A percentile compares a stretch with the other conserved stretches of the same genome.
These are phyloP conservation scores for Acanthurus tractus DNA, from an alignment of 2,797 vertebrate genomes.

Conservation along the genomic window DNA sequence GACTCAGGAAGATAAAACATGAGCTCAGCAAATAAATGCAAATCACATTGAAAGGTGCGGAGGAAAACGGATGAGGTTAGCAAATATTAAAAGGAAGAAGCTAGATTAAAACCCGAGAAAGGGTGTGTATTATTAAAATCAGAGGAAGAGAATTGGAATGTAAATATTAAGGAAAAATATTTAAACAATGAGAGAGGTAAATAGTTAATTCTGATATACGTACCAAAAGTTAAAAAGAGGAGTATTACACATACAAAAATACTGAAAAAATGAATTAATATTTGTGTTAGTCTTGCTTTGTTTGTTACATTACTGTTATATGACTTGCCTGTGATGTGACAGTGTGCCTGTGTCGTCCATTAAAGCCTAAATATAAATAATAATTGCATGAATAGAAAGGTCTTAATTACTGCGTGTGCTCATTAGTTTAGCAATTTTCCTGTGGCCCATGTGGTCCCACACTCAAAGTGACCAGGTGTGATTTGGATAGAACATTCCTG, in stretches of 20 bases:
- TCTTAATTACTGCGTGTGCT: slow-evolving; percentile 32
- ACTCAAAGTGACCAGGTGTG: slow-evolving; percentile 61
- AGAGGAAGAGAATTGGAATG: slow-evolving; percentile 8
- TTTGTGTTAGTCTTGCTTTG: no score
- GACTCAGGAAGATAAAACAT: background rate
- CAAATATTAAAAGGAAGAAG: slow-evolving; percentile 5
- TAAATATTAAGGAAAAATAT: background rate
- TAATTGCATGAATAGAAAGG: slow-evolving; percentile 17
- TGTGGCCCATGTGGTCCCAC: background rate
- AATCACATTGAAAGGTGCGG: background rate
- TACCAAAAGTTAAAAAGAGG: background rate
- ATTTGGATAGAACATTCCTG: slow-evolving; percentile 39
- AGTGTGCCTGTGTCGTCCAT: background rate
- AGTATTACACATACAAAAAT: no score
- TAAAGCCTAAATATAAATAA: slow-evolving; percentile 24
- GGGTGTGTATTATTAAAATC: background rate
- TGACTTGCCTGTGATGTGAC: background rate
- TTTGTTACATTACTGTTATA: background rate
- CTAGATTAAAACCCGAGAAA: background rate
- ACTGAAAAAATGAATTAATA: no score
- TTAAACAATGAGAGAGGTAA: background rate
- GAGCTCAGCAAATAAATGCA: background rate
- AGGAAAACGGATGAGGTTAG: background rate
- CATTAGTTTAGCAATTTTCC: slow-evolving; percentile 34
- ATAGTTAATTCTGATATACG: background rate